phyloP scores from a whole-genome alignment of 2,797 vertebrate species.

The Australoheros facetus region DNA sequence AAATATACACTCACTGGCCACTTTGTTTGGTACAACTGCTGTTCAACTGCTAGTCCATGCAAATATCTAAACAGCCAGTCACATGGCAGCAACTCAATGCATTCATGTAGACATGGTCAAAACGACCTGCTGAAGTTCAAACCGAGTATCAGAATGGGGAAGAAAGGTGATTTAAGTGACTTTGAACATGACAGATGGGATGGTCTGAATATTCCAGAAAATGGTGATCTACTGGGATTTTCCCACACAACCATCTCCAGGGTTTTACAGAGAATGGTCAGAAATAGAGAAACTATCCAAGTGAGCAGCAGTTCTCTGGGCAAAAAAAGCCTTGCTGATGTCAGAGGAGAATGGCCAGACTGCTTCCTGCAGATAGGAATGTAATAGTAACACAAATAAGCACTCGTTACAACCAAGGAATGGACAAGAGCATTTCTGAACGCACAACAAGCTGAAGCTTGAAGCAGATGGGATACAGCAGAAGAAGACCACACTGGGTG shows the following conservation, averaged over 20 bases:
- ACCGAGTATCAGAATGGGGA: background rate
- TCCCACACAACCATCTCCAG: background rate
- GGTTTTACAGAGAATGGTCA: background rate
- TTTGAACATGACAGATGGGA: background rate
- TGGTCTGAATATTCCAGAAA: background rate
- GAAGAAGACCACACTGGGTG: background rate
- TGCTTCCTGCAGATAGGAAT: background rate
- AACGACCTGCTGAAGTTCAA: background rate
- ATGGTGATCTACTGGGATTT: background rate
- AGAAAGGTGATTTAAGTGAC: background rate
- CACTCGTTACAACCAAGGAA: background rate
- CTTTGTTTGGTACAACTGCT: background rate
- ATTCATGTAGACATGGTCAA: background rate
- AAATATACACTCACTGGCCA: background rate
- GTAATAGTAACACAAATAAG: background rate
- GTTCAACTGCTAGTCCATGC: background rate
- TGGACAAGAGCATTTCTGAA: background rate
- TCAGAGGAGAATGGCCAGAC: background rate
- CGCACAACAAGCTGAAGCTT: background rate
- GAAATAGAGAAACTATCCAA: background rate
- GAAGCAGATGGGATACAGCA: background rate
- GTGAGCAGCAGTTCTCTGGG: background rate
- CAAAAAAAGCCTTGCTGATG: background rate
- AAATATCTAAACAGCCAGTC: background rate
- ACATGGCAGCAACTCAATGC: fast-evolving